Conservation (phyloP, 2,888 invertebrate species). For the Brachylomia viminalis region DNA sequence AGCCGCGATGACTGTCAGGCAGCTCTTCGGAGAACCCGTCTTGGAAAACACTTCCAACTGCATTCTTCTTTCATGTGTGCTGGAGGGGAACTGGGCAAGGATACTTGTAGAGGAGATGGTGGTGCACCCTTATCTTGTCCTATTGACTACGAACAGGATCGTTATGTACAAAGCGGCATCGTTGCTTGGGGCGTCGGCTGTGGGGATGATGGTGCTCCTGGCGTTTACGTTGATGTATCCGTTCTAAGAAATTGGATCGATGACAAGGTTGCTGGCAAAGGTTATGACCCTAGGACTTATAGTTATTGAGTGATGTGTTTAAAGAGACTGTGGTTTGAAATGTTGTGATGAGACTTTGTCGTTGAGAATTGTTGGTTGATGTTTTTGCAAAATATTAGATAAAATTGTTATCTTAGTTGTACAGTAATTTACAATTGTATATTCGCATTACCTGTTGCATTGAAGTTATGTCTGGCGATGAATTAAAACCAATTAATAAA, state of each 20-base stretch:
- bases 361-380: not conserved
- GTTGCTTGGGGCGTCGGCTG: conserved; percentile 96
- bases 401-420: not conserved
- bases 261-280: conserved; percentile 86
- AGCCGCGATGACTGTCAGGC: conserved; percentile 83
- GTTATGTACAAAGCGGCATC: conserved; percentile 90
- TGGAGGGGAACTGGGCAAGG: conserved; percentile 93
- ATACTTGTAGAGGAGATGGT: conserved; percentile 94
- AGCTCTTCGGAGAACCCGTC: conserved; percentile 91
- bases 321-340: no score
- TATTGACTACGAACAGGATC: conserved; percentile 80
- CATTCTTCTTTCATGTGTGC: conserved; percentile 94
- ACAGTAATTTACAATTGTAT: not conserved
- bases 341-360: not conserved
- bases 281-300: conserved; percentile 82
- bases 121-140: conserved; percentile 95
- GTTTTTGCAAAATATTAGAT: not conserved
- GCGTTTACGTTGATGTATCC: conserved; percentile 93
- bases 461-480: not conserved
- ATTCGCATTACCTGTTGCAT: not conserved
- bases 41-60: conserved; percentile 92
- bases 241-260: conserved; percentile 93
- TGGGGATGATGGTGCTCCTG: conserved; percentile 92
- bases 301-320: conserved; percentile 46
- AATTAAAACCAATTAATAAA: not conserved